These are phyloP conservation scores for Muraenolepis orangiensis DNA, from an alignment of 2,797 vertebrate species.

Conservation along the genomic window DNA sequence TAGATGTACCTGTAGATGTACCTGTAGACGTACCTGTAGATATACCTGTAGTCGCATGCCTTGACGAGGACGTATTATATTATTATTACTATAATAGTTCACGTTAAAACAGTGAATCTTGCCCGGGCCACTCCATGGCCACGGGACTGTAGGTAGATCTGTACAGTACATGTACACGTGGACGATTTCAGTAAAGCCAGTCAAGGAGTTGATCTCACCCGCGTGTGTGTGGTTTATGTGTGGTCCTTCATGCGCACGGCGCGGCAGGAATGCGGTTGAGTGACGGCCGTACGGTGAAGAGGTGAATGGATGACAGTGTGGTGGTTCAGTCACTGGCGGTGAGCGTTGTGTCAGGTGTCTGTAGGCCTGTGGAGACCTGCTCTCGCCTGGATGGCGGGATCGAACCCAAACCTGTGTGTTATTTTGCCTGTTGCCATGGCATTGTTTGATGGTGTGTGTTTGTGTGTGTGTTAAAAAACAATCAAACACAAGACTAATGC, in stretches of 20 bases:
- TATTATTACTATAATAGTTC: no score
- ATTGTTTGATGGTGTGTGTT: not conserved
- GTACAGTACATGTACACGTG: not conserved
- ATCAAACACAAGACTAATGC: not conserved
- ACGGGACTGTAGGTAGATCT: no score
- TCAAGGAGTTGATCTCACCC: not conserved
- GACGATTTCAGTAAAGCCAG: constrained; percentile 18
- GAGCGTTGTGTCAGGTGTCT: no score
- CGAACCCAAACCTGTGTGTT: not conserved
- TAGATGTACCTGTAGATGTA: no score
- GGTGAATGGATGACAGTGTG: not conserved
- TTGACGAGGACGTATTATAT: no score
- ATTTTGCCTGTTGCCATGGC: not conserved
- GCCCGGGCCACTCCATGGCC: no score
- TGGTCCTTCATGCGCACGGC: constrained; percentile 5
- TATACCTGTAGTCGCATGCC: no score
- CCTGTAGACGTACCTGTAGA: no score
- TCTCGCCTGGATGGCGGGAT: not conserved
- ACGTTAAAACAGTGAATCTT: no score
- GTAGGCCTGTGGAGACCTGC: not conserved
- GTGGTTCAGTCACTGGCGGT: not conserved
- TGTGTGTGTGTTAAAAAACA: no score
- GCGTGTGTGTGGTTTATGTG: constrained; percentile 7
- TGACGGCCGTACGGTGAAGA: not conserved
- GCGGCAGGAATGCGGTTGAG: not conserved